Evolutionary conservation across 2,797 vertebrate genomes (phyloP), one percentile per base, ranked within the genome.

Genomic region (Parambassis ranga): DNA sequence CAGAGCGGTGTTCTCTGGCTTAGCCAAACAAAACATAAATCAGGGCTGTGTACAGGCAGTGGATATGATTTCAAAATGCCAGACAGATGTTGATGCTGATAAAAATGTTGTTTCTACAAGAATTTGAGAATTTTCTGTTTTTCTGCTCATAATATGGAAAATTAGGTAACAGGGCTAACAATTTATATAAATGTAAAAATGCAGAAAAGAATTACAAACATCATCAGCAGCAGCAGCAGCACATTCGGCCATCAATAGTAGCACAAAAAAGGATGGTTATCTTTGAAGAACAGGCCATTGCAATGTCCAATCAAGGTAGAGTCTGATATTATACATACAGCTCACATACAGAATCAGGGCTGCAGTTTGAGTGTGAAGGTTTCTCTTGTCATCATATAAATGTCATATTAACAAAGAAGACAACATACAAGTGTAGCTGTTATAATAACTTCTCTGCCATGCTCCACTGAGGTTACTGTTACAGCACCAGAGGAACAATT

Each of bases 21-120:
- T 32, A 5, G 36, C 31, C 61, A 76, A 83, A 72, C 76, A 78
- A 78, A 66, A 33, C 71, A 81, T 69, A 53, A 73, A 79, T 77
- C 43, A 64, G 5, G 23, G 52, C 49, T 70, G 70, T 60, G 57
- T 57, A 62, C 23, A 33, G 39, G 53, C 55, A 23, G 20, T 23
- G 35, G 26, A 64, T 47, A 48, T 65, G 28, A 61, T 79, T 78
- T 73, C 33, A 69, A 66, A 81, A 69, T 50, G 28, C 56, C 59
- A 58, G 42, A 65, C 57, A 58, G 53, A 66, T 71, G 65, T 42
- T 67, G 37, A 71, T 42, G 46, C 46, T 47, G n/a, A 39, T 35
- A 27, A 19, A 27, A 18, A 10, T 39, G 50, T 43, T 43, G 28
- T 65, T 58, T 71, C 32, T 22, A 4, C 48, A 37, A 49, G 33